These are phyloP conservation scores for Toxotes jaculatrix DNA, from an alignment of 2,113 vertebrate genomes.

Conservation along the genomic window DNA sequence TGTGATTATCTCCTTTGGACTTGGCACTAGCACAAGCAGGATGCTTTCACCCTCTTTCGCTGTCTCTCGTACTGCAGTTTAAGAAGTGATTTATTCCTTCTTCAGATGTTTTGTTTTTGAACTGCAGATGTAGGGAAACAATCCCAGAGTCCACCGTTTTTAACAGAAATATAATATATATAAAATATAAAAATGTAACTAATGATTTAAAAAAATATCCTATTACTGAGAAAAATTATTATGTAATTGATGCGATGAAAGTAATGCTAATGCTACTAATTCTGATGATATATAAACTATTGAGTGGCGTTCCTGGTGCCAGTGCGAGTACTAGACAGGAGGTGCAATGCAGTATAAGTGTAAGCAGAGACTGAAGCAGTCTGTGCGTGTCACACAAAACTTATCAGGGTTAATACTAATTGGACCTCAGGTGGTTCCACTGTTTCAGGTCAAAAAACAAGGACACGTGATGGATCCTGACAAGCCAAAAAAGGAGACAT, in stretches of 20 bases:
- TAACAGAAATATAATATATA: no score
- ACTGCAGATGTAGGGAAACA: not conserved
- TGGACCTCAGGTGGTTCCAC: slow-evolving; percentile 21
- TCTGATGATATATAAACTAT: no score
- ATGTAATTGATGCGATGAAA: not conserved
- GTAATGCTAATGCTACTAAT: not conserved
- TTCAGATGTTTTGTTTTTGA: not conserved
- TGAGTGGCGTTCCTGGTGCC: not conserved
- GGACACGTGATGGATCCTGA: slow-evolving; percentile 20
- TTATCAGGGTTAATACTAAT: slow-evolving; percentile 26
- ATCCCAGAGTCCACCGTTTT: not conserved
- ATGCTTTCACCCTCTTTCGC: slow-evolving; percentile 33
- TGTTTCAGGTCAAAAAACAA: slow-evolving; percentile 49
- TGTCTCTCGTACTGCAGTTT: slow-evolving; percentile 10
- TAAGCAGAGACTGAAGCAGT: not conserved
- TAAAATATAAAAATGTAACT: no score
- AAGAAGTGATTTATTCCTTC: slow-evolving; percentile 5
- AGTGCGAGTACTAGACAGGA: not conserved
- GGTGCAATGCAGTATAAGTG: slow-evolving; percentile 10
- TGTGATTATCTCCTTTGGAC: slow-evolving; percentile 69
- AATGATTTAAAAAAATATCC: no score
- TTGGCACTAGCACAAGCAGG: slow-evolving; percentile 47
- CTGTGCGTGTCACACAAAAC: slow-evolving; percentile 19
- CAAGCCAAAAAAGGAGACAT: not conserved
- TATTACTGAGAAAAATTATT: not conserved